Evolutionary conservation across 2,797 vertebrate genomes (phyloP).

Genomic region (Darevskia nairensis): DNA sequence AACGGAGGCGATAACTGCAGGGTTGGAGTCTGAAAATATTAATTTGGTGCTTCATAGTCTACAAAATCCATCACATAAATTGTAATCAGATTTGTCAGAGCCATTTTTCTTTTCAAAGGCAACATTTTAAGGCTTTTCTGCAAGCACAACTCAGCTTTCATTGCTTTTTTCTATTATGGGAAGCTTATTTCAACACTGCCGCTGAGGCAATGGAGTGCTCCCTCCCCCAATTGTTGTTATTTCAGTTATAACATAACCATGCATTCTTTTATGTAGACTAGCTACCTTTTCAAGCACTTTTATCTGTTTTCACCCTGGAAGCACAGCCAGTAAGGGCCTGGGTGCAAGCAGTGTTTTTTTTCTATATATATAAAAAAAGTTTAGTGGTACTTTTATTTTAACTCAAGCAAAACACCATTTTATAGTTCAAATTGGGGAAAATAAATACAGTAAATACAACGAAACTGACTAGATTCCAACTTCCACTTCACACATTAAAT

Average conservation of each 20-base stretch:
- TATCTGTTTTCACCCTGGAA: not conserved
- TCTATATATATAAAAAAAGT: no score
- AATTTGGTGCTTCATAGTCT: conserved; percentile 24
- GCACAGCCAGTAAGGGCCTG: not conserved
- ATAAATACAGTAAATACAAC: no score
- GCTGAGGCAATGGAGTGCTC: not conserved
- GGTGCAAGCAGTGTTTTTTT: not conserved
- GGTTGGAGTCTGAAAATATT: conserved; percentile 15
- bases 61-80: conserved; percentile 8
- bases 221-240: not conserved
- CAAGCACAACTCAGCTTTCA: not conserved
- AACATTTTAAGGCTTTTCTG: conserved; percentile 27
- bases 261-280: not conserved
- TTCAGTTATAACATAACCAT: not conserved
- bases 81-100: conserved; percentile 25
- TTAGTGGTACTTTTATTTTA: no score
- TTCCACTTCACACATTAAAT: no score
- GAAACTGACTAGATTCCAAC: no score
- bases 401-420: no score
- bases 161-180: not conserved
- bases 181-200: not conserved
- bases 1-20: conserved; percentile 21
- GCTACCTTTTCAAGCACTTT: not conserved
- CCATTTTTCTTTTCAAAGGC: conserved; percentile 20
- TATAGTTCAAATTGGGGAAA: no score